Evolutionary conservation across 2,797 vertebrate species (phyloP).

Genomic region (Pipistrellus kuhlii): DNA sequence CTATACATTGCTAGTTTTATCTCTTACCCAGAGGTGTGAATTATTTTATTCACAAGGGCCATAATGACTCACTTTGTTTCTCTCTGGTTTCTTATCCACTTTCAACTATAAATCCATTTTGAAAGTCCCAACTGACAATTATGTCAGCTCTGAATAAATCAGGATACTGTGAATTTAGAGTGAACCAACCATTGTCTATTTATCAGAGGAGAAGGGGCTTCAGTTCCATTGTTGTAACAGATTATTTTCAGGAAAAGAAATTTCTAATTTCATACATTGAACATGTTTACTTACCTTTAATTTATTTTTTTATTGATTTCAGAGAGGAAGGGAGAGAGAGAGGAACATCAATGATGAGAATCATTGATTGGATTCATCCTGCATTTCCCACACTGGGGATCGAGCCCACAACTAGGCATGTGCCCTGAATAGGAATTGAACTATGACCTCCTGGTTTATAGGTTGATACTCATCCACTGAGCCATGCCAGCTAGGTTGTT

Average conservation of each 20-base stretch:
- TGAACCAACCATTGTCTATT: neutral
- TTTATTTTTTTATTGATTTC: no score
- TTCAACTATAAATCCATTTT: neutral
- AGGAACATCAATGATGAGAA: no score
- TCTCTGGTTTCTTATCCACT: neutral
- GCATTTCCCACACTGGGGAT: no score
- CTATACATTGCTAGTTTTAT: neutral
- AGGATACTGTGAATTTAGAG: neutral
- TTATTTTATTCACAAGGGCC: constrained; percentile 9
- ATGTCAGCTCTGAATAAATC: neutral
- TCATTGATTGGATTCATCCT: no score
- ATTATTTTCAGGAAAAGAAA: neutral
- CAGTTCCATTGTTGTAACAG: neutral
- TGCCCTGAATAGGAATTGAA: no score
- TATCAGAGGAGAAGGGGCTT: neutral
- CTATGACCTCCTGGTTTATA: no score
- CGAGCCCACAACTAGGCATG: no score
- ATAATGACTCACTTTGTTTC: neutral
- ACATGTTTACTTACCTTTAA: neutral
- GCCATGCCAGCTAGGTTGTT: no score
- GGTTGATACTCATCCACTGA: no score
- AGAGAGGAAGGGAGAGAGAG: no score
- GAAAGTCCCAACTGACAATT: neutral
- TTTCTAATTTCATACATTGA: neutral
- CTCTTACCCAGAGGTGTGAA: neutral